A percentile compares a stretch with the other conserved stretches of the same genome.
Conservation (phyloP, 2,888 invertebrate genomes). For the Abrostola tripartita region DNA sequence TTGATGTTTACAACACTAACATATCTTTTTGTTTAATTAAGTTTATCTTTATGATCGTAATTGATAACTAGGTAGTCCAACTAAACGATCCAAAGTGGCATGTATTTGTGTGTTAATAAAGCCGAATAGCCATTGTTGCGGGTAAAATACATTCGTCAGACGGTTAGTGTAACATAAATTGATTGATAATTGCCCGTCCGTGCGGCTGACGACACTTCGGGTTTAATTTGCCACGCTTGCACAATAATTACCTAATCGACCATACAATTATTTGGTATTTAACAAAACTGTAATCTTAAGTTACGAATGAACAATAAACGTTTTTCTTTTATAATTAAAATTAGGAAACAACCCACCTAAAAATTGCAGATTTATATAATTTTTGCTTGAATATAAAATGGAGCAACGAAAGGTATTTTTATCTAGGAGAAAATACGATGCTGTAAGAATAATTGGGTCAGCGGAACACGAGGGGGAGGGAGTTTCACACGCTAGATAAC, state of each 20-base stretch:
- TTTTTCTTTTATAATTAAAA: conserved; percentile 20
- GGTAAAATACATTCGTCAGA: conserved; percentile 29
- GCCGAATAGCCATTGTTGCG: conserved; percentile 32
- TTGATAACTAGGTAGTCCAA: background rate
- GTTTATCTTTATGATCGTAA: no score
- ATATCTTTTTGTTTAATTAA: no score
- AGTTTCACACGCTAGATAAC: conserved; percentile 57
- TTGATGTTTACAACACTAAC: conserved; percentile 27
- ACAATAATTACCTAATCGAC: conserved; percentile 41
- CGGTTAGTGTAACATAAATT: conserved; percentile 47
- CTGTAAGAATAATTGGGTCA: conserved; percentile 77
- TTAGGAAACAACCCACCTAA: background rate
- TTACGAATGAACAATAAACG: conserved; percentile 5
- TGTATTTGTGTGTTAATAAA: conserved; percentile 20
- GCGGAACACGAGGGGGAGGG: conserved; percentile 62
- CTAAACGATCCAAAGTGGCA: conserved; percentile 9
- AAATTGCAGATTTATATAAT: background rate
- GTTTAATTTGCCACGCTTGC: conserved; percentile 41
- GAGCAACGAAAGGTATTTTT: conserved; percentile 62
- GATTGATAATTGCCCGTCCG: conserved; percentile 39
- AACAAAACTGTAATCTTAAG: conserved; percentile 26
- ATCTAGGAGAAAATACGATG: conserved; percentile 58
- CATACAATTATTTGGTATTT: conserved; percentile 35
- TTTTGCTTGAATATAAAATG: conserved; percentile 21
- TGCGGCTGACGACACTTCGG: conserved; percentile 44